These are phyloP conservation scores for Desmodus rotundus DNA, from an alignment of 2,113 vertebrate genomes.

Conservation along the genomic window DNA sequence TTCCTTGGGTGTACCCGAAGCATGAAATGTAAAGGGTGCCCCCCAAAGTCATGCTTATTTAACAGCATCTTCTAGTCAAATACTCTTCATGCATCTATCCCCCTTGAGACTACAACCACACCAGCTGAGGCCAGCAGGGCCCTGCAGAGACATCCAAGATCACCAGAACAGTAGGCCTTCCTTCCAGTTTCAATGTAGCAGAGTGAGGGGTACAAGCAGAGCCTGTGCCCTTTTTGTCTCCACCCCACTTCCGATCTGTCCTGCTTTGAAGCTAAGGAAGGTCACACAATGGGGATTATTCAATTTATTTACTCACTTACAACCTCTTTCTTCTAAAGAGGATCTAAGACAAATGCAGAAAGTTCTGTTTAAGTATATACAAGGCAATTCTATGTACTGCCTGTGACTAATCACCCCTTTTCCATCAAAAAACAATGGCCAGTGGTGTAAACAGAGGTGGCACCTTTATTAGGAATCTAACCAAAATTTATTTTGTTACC, in stretches of 20 bases:
- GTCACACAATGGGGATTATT: neutral
- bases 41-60: neutral
- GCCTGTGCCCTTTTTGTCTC: neutral
- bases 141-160: neutral
- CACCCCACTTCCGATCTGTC: neutral
- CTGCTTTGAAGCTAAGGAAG: neutral
- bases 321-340: neutral
- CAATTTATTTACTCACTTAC: neutral
- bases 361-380: rapidly evolving
- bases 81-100: neutral
- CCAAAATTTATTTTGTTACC: neutral
- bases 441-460: neutral
- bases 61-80: neutral
- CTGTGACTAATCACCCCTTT: neutral
- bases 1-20: neutral
- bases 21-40: neutral
- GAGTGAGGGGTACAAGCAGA: neutral
- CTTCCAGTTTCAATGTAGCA: neutral
- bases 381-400: neutral
- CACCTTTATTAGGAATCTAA: neutral
- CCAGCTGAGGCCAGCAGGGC: neutral
- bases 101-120: neutral
- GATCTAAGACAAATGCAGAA: neutral
- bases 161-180: neutral
- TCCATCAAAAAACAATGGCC: neutral